Percentiles rank a stretch among this genome's conserved stretches.
phyloP scores from a whole-genome alignment of 1,140 invertebrate genomes.

The Zophobas atratus region DNA sequence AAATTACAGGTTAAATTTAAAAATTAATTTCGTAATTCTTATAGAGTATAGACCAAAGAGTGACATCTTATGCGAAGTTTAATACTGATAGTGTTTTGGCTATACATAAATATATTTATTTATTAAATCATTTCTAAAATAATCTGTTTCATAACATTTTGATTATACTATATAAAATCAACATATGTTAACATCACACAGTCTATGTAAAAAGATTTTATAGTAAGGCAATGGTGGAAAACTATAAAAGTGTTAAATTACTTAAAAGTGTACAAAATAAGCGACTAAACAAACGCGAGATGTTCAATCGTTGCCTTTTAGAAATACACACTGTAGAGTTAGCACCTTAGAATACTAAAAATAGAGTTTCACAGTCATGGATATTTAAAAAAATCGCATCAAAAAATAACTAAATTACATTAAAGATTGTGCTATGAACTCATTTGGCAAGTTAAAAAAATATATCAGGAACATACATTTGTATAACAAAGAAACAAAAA shows the following conservation, averaged over 20 bases:
- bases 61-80: not conserved
- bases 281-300: constrained; percentile 23
- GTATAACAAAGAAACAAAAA: not conserved
- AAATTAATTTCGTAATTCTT: no score
- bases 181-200: constrained; percentile 46
- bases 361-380: constrained; percentile 48
- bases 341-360: constrained; percentile 43
- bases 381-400: constrained; percentile 36
- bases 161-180: constrained; percentile 45
- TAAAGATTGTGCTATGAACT: constrained; percentile 39
- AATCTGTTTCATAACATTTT: constrained; percentile 41
- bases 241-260: constrained; percentile 24
- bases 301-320: constrained; percentile 3
- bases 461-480: constrained; percentile 38
- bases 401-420: constrained; percentile 24
- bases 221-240: constrained; percentile 26
- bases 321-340: not conserved
- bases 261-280: constrained; percentile 19
- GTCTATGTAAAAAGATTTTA: constrained; percentile 36
- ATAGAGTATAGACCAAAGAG: not conserved
- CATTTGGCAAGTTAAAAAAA: constrained; percentile 43
- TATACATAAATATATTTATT: constrained; percentile 46
- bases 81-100: constrained; percentile 24
- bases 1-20: no score
- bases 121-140: constrained; percentile 44